Evolutionary conservation across 2,888 invertebrate species (phyloP), one percentile per base, ranked within the genome.

Genomic region (Tenthredo distinguenda): DNA sequence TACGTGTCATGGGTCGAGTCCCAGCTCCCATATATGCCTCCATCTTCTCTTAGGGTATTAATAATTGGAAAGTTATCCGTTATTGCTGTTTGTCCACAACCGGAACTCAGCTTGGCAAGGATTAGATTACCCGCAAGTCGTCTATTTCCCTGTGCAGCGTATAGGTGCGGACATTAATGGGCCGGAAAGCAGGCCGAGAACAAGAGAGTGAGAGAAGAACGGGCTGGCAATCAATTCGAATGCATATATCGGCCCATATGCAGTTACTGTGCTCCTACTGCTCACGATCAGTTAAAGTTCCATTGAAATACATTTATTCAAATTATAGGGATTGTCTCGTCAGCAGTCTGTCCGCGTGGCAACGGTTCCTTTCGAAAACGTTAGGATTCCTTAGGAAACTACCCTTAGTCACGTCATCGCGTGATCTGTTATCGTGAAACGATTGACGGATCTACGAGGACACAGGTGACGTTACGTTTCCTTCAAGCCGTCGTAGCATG

Each of bases 41-140:
- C 50, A 31, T 31, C 18, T 50, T 34, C 26, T 55, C 15, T 26
- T 12, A 6, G 15, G 55, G 15, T 77, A 55, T 15, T 31, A 77
- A 77, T 77, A 74, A 74, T 74, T 55, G 79, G 55, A 55, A 79
- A 55, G 50, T 34, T 79, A 79, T 55, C 79, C 79, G 79, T 79
- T 55, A 79, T 79, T 55, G 79, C 79, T 9, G 55, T 79, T 79
- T n/a, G 55, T 37, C 18, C 50, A 37, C 10, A 55, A 79, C 79
- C 55, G 79, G 79, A 58, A 79, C 58, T 43, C 26, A 31, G 76
- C 47, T 76, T 47, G 47, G 9, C 40, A 10, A 76, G 76, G 76
- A 76, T 76, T 50, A 47, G 76, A 76, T 76, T 76, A 76, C 76
- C 26, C 50, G 10, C 40, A 72, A 43, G 43, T n/a, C 31, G 55